Evolutionary conservation across 92 coral and sea anemone genomes (phyloP).

Genomic region (Palythoa heliodiscus): DNA sequence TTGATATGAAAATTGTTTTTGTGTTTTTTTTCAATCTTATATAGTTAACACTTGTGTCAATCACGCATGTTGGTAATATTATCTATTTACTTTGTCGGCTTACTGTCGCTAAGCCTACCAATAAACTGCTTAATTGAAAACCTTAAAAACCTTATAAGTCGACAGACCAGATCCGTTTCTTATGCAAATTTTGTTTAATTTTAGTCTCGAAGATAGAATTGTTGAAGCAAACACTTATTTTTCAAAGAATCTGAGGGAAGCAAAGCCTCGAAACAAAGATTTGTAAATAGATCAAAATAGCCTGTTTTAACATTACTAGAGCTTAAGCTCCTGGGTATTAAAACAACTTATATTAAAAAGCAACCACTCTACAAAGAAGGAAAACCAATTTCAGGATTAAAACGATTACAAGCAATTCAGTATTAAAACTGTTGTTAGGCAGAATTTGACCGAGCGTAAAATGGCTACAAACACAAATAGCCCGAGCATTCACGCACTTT

Average conservation of each 20-base stretch:
- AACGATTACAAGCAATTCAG: not conserved
- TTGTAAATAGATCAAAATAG: conserved; percentile 6
- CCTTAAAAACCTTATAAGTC: not conserved
- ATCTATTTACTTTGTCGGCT: conserved; percentile 21
- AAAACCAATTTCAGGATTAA: conserved; percentile 26
- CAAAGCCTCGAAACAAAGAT: conserved; percentile 26
- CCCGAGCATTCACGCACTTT: conserved; percentile 63
- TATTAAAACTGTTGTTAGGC: not conserved
- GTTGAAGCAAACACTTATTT: conserved; percentile 23
- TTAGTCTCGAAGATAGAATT: conserved; percentile 32
- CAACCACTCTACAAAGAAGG: not conserved
- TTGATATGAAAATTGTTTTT: not conserved
- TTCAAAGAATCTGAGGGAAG: conserved; percentile 27
- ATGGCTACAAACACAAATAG: conserved; percentile 55
- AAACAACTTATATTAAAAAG: conserved; percentile 8
- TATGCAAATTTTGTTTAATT: conserved; percentile 43
- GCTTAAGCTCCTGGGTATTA: conserved; percentile 20
- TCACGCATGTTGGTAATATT: conserved; percentile 12
- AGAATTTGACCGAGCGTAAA: conserved; percentile 9
- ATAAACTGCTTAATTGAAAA: conserved; percentile 5
- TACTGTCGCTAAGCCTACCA: conserved; percentile 2
- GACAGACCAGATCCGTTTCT: conserved; percentile 34
- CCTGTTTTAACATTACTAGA: conserved; percentile 19
- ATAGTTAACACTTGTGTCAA: conserved; percentile 23
- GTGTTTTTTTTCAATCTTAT: conserved; percentile 15